Conservation (phyloP, 2,888 invertebrate genomes). For the Drosophila nr. perissopoda region DNA sequence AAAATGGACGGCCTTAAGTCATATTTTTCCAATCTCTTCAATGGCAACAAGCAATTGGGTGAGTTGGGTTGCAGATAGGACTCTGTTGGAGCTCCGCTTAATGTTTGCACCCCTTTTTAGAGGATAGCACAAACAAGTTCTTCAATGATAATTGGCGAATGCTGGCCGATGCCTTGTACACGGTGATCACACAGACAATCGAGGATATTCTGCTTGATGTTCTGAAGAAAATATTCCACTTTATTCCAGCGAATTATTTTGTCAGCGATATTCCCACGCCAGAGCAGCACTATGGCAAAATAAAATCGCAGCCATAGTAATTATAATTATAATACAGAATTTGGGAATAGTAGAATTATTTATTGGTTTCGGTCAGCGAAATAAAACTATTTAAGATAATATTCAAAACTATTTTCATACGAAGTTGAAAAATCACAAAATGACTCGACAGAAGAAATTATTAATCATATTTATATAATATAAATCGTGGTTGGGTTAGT, state of each 20-base stretch:
- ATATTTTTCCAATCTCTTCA: constrained; percentile 90
- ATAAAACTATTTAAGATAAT: background rate
- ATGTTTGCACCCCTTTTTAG: constrained; percentile 83
- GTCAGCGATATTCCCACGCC: constrained; percentile 87
- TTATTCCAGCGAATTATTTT: constrained; percentile 89
- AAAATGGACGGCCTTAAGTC: constrained; percentile 88
- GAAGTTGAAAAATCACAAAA: background rate
- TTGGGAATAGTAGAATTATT: background rate
- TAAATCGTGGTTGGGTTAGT: background rate
- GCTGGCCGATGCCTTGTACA: constrained; percentile 89
- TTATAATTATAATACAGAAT: constrained; percentile 1
- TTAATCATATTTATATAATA: background rate
- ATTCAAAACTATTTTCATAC: background rate
- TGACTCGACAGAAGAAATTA: too few species aligned
- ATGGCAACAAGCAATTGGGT: constrained; percentile 90
- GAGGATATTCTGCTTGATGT: constrained; percentile 89
- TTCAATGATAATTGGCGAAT: constrained; percentile 91
- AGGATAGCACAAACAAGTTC: constrained; percentile 91
- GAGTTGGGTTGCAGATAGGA: constrained; percentile 58
- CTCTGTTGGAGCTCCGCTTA: background rate
- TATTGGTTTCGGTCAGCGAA: constrained; percentile 29
- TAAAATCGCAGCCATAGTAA: constrained; percentile 48
- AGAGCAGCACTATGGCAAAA: constrained; percentile 80
- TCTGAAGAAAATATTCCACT: constrained; percentile 89
- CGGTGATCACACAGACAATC: constrained; percentile 89